Evolutionary conservation across 2,888 invertebrate species (phyloP), one percentile per base, ranked within the genome.

Genomic region (Protonemura montana): DNA sequence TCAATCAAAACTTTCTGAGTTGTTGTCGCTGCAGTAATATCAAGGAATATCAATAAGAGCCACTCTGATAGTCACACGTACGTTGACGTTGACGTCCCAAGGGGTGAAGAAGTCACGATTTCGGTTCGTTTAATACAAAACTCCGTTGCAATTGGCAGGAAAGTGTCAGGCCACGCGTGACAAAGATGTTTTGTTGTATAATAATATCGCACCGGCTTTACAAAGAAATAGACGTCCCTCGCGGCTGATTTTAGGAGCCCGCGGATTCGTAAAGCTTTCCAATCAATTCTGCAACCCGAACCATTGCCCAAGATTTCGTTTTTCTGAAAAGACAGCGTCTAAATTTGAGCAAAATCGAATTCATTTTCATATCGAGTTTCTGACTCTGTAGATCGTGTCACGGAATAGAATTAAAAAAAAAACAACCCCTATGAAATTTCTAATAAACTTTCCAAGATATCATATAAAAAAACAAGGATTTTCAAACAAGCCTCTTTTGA

Each of bases 211-310:
- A 59, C 3, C 10, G 35, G 35, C 35, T 35, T 35, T 35, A 6
- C 35, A n/a, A n/a, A n/a, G n/a, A n/a, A 7, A 41, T 41, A n/a
- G n/a, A n/a, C 41, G 41, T 7, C 41, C 6, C 41, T 5, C 41
- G 41, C 5, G 41, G 59, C 59, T 21, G 21, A 59, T 59, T 13
- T 21, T 2, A 59, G 7, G 1, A 10, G 6, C 59, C 21, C 16
- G 6, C 3, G 10, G 35, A 59, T 59, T 59, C 21, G 6, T 21
- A 1, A 2, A 59, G 59, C 59, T 10, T 21, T 59, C 21, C 59
- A 59, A 59, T 59, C 59, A 59, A 59, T 59, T 59, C 59, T 59
- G 59, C 59, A 59, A 59, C 59, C 59, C 59, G 59, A 59, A 21
- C 21, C 59, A 21, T 59, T 59, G 7, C 16, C 7, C 21, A 21